Base-by-base conservation (phyloP, 2,113 vertebrate species). In the Centropus bengalensis region DNA sequence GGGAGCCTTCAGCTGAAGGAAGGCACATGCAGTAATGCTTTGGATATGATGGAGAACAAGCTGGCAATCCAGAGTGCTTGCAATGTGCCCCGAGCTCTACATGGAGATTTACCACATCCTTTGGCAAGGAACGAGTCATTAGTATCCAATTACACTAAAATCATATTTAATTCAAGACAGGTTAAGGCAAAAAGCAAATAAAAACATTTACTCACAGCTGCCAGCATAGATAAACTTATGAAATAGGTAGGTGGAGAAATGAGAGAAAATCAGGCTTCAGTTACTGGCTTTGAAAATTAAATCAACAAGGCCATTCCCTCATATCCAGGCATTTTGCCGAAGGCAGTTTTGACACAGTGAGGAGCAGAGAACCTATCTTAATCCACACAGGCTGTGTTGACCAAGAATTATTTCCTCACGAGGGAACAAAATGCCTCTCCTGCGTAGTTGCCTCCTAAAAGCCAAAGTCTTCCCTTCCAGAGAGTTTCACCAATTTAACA, bases 161-260 rank as follows among this genome's bases (percentile, higher is more conserved):
- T 96, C 95, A 94, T 90, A 19, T 52, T 93, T 95, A 93, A 96
- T 81, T 64, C 51, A 44, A 96, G 96, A 92, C 96, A 96, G 94
- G 96, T 96, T 96, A 96, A 96, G 96, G 93, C 96, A 96, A 86
- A 96, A 95, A 68, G 94, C 89, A 92, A 95, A 96, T 91, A 94
- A 92, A 96, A 96, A 95, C 80, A 93, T 67, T 74, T 44, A 21
- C 68, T 83, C 44, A 75, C 28, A 44, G 73, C 73, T 95, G 88
- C 88, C 95, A 94, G 95, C 77, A 28, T 6, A 93, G 95, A 93
- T 96, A 92, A 91, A 90, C 30, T 73, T 80, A 67, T 30, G 83
- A 74, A 91, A 86, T 76, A 86, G 10, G 90, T 88, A 90, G 94
- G 82, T n/a, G 88, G 86, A 59, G 73, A 77, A 94, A 91, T 81